phyloP scores from a whole-genome alignment of 53 echinoderm and acorn worm species.

The Holothuria scabra region DNA sequence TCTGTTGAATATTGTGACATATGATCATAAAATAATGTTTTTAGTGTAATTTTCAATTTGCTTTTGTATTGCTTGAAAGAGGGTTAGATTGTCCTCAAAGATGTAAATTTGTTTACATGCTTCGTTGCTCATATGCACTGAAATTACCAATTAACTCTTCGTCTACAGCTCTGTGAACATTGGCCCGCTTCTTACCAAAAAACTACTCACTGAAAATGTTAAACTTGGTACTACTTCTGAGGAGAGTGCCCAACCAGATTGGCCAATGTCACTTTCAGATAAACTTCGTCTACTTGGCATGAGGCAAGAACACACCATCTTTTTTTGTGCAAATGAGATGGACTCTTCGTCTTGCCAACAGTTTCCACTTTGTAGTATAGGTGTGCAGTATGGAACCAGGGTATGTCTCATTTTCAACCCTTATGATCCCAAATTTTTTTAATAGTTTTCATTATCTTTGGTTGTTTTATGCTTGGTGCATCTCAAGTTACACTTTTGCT shows the following conservation, averaged over 20 bases:
- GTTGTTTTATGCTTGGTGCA: too few species aligned
- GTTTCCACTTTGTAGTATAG: slow-evolving; percentile 80
- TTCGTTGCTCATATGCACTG: too few species aligned
- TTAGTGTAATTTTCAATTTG: too few species aligned
- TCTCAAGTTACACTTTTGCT: too few species aligned
- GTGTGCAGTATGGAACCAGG: slow-evolving; percentile 90
- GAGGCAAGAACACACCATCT: slow-evolving; percentile 64
- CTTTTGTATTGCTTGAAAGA: too few species aligned
- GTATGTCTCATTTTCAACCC: slow-evolving; percentile 27
- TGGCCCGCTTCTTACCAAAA: slow-evolving; percentile 72
- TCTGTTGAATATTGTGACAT: too few species aligned
- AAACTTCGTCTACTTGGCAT: slow-evolving; percentile 80
- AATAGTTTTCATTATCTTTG: too few species aligned
- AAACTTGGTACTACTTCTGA: not conserved
- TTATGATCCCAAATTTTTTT: too few species aligned
- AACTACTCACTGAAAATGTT: slow-evolving; percentile 56
- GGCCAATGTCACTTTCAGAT: slow-evolving; percentile 58
- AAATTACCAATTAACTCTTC: too few species aligned
- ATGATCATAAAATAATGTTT: too few species aligned
- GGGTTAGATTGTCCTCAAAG: too few species aligned
- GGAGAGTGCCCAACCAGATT: not conserved
- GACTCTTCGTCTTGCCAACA: slow-evolving; percentile 42
- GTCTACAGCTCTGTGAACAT: slow-evolving; percentile 77
- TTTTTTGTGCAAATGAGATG: slow-evolving; percentile 77
- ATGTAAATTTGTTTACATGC: too few species aligned